Conservation (phyloP, 2,888 invertebrate species). For the Desoria tigrina region DNA sequence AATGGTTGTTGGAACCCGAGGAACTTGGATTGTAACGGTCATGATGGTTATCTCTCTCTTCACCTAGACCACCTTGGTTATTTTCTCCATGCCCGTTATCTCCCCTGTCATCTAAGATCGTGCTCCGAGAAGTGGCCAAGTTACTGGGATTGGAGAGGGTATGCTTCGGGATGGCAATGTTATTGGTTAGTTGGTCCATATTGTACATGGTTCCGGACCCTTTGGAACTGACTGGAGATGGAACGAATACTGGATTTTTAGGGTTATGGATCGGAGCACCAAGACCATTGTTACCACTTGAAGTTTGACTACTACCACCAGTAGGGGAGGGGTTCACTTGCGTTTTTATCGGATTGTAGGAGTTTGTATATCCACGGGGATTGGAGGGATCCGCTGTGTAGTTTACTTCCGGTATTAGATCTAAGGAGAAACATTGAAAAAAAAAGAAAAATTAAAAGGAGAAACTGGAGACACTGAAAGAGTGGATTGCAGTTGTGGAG, state of each 20-base stretch:
- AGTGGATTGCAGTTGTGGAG: constrained; percentile 11
- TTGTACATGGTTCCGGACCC: constrained; percentile 53
- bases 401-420: constrained; percentile 53
- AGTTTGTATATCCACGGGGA: constrained; percentile 32
- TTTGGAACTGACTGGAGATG: constrained; percentile 53
- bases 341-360: constrained; percentile 37
- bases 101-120: constrained; percentile 44
- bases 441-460: constrained; percentile 11
- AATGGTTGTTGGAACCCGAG: constrained; percentile 49
- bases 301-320: constrained; percentile 21
- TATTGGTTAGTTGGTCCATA: constrained; percentile 54
- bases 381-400: constrained; percentile 40
- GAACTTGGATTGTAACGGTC: constrained; percentile 48
- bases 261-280: constrained; percentile 47
- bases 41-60: constrained; percentile 42
- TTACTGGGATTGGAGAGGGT: constrained; percentile 53
- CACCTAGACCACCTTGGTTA: constrained; percentile 30
- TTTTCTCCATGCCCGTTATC: constrained; percentile 23
- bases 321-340: constrained; percentile 30
- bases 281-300: constrained; percentile 36
- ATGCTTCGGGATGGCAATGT: constrained; percentile 54
- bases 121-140: constrained; percentile 53
- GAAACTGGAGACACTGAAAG: constrained; percentile 6
- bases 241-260: constrained; percentile 53
- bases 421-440: constrained; percentile 23